These are phyloP conservation scores for Pterobdella sp. DNA, from an alignment of 2,888 invertebrate species.

Conservation along the genomic window DNA sequence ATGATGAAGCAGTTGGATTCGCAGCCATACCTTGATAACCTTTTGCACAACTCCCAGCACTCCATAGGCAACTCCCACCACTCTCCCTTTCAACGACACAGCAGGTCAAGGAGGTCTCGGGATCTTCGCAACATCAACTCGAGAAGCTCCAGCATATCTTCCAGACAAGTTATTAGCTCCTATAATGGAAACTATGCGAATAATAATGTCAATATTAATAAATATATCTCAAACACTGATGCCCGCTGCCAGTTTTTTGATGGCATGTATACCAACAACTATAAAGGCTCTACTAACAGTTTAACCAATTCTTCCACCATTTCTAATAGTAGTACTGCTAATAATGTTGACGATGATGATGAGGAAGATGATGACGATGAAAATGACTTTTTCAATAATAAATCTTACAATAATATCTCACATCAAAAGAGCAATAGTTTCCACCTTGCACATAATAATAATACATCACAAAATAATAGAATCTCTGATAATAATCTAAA, in stretches of 20 bases:
- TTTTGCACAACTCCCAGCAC: not conserved
- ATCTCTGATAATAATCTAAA: not conserved
- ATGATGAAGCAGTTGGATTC: not conserved
- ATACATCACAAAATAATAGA: not conserved
- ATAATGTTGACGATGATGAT: not conserved
- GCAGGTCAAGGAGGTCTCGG: no score
- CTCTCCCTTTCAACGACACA: no score
- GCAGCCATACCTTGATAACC: not conserved
- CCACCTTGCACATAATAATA: not conserved
- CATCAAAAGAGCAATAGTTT: not conserved
- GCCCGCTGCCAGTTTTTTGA: not conserved
- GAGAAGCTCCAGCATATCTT: not conserved
- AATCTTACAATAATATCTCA: not conserved
- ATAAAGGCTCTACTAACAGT: not conserved
- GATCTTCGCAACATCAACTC: not conserved
- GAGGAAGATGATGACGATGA: conserved; percentile 9
- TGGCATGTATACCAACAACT: not conserved
- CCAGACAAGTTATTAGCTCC: not conserved
- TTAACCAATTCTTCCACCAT: conserved; percentile 14
- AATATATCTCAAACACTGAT: not conserved
- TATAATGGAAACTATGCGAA: not conserved
- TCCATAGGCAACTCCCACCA: not conserved
- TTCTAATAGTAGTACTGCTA: not conserved
- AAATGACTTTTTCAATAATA: not conserved
- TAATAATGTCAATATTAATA: not conserved